Base-by-base conservation (phyloP, 2,888 invertebrate genomes). In the Andrena camellia region DNA sequence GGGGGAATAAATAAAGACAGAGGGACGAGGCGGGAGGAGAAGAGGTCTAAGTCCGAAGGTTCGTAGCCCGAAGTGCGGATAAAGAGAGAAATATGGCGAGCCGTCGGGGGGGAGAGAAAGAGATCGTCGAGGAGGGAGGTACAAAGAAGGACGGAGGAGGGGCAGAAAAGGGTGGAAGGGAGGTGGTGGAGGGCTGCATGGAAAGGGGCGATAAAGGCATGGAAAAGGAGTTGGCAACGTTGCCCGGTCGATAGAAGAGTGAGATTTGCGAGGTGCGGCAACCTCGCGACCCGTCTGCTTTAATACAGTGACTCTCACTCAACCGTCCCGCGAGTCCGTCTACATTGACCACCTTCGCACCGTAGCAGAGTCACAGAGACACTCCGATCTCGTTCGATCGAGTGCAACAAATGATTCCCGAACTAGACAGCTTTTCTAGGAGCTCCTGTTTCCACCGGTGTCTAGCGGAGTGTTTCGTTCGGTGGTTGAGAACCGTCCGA, bases 241-340 rank as follows among this genome's bases (percentile, higher is more conserved):
- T 78, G 94, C 90, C 80, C 92, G 94, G 93, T 94, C 93, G 94
- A 94, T 94, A 94, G 93, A 90, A 91, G 93, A 92, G 92, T 92
- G 92, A 90, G 91, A 91, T 87, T 88, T 84, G 88, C 84, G 82
- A 87, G 86, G 84, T 74, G 75, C 87, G 94, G 94, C 94, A 93
- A 93, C 93, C 86, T 87, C 81, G 93, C 93, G 88, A 73, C 71
- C 79, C 89, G 91, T 90, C 90, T 91, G 91, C 91, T 91, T 90
- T 89, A 89, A 90, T 86, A 60, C 90, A 90, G 90, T 26, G 90
- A 76, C 59, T 85, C 90, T 90, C 90, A 90, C 70, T 10, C 33
- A 10, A 4, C 1, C 29, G 5, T n/a, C 29, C 48, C 17, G 1
- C 10, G 0, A 1, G 5, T 3, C 5, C 2, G 3, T 29, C 0